Evolutionary conservation across 2,888 invertebrate genomes (phyloP).

Genomic region (Nomada hirtipes): DNA sequence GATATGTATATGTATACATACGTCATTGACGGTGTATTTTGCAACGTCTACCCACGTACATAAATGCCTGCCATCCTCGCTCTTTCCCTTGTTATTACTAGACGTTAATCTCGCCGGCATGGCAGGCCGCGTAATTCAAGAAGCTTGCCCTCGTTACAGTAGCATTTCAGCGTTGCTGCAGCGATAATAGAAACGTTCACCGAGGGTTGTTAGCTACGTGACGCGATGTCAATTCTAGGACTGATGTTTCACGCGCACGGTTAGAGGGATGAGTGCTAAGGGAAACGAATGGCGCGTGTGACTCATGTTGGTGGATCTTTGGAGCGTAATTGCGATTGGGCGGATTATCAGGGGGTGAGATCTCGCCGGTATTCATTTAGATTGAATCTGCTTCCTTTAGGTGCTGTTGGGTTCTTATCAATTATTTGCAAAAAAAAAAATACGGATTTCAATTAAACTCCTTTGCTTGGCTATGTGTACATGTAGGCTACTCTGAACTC

Average conservation of each 20-base stretch:
- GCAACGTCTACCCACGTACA: neutral
- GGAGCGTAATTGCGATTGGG: neutral
- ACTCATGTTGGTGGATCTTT: neutral
- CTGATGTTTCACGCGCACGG: constrained; percentile 12
- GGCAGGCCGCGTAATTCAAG: constrained; percentile 66
- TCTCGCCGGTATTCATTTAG: no score
- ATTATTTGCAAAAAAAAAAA: no score
- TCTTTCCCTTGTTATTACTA: constrained; percentile 59
- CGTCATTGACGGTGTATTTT: neutral
- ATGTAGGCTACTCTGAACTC: no score
- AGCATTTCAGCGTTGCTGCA: constrained; percentile 33
- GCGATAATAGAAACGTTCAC: constrained; percentile 49
- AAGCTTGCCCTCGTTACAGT: constrained; percentile 66
- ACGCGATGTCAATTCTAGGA: constrained; percentile 36
- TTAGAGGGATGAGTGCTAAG: neutral
- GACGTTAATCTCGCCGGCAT: constrained; percentile 67
- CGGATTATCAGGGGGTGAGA: neutral
- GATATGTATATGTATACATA: neutral
- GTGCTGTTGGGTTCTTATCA: no score
- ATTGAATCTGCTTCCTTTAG: no score
- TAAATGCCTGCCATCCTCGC: neutral
- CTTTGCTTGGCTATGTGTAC: no score
- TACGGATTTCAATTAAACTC: no score
- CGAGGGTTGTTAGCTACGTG: constrained; percentile 39
- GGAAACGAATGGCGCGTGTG: neutral